Evolutionary conservation across 2,888 invertebrate genomes (phyloP).

Genomic region (Hirtodrosophila histrioides): DNA sequence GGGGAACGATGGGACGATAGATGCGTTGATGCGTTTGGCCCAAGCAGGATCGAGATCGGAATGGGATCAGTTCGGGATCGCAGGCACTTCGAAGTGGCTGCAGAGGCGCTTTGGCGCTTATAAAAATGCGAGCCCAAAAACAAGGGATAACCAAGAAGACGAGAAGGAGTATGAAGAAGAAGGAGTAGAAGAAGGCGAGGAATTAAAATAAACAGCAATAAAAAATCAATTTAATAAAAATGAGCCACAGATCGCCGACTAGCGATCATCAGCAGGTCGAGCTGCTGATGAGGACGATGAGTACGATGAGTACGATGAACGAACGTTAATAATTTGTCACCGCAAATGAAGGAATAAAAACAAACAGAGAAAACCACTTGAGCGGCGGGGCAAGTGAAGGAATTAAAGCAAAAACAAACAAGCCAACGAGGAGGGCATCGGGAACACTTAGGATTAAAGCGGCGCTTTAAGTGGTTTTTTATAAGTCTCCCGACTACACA

Average conservation of each 20-base stretch:
- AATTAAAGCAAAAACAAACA: conserved; percentile 44
- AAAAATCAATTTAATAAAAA: conserved; percentile 80
- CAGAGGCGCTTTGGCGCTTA: conserved; percentile 71
- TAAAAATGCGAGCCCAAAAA: conserved; percentile 60
- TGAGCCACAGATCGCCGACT: conserved; percentile 52
- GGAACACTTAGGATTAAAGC: conserved; percentile 69
- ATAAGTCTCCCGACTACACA: conserved; percentile 31
- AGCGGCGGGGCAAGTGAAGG: conserved; percentile 47
- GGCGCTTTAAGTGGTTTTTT: conserved; percentile 75
- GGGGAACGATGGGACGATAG: conserved; percentile 7
- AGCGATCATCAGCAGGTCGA: conserved; percentile 26
- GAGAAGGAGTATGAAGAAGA: conserved; percentile 15
- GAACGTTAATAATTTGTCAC: conserved; percentile 84
- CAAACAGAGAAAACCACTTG: conserved; percentile 81
- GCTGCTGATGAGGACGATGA: conserved; percentile 35
- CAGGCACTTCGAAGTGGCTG: conserved; percentile 40
- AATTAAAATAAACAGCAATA: conserved; percentile 81
- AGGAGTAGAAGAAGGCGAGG: conserved; percentile 40
- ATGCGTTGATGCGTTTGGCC: conserved; percentile 11
- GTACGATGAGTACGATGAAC: conserved; percentile 21
- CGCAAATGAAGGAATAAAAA: conserved; percentile 78
- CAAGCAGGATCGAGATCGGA: conserved; percentile 38
- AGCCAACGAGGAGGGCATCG: conserved; percentile 25
- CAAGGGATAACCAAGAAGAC: conserved; percentile 18
- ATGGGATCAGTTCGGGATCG: conserved; percentile 38